phyloP scores from a whole-genome alignment of 2,888 invertebrate genomes.

The Sinhomidia bicolor region DNA sequence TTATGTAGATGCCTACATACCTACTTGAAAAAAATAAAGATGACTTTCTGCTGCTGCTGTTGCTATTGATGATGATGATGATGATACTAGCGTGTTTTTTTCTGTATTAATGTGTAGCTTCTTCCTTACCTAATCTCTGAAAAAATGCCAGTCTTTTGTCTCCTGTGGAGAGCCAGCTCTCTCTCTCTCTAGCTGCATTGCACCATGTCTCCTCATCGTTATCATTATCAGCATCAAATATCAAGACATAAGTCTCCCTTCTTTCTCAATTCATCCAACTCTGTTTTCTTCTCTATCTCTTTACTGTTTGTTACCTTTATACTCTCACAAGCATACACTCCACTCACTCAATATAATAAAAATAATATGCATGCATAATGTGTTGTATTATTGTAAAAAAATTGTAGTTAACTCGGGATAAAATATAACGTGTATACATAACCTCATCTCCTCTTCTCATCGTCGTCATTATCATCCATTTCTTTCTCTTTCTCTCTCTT shows the following conservation, averaged over 20 bases:
- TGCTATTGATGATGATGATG: too few species aligned
- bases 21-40: too few species aligned
- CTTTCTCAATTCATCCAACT: background rate
- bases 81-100: too few species aligned
- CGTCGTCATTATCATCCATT: slow-evolving; percentile 40
- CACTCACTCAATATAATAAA: too few species aligned
- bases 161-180: slow-evolving; percentile 61
- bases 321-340: too few species aligned
- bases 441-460: background rate
- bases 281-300: slow-evolving; percentile 23
- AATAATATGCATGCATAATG: slow-evolving; percentile 36
- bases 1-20: background rate
- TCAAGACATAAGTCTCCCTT: slow-evolving; percentile 70
- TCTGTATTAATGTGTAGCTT: slow-evolving; percentile 65
- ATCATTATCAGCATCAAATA: slow-evolving; percentile 71
- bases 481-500: background rate
- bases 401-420: too few species aligned
- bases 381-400: too few species aligned
- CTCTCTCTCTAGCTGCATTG: slow-evolving; percentile 36
- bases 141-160: slow-evolving; percentile 71
- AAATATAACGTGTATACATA: too few species aligned
- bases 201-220: slow-evolving; percentile 65
- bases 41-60: slow-evolving; percentile 38
- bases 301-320: slow-evolving; percentile 51
- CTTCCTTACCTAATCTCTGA: slow-evolving; percentile 66